A percentile compares a stretch with the other conserved stretches of the same genome.
These are phyloP conservation scores for Drosophila repletoides DNA, from an alignment of 1,140 invertebrate species.

Conservation along the genomic window DNA sequence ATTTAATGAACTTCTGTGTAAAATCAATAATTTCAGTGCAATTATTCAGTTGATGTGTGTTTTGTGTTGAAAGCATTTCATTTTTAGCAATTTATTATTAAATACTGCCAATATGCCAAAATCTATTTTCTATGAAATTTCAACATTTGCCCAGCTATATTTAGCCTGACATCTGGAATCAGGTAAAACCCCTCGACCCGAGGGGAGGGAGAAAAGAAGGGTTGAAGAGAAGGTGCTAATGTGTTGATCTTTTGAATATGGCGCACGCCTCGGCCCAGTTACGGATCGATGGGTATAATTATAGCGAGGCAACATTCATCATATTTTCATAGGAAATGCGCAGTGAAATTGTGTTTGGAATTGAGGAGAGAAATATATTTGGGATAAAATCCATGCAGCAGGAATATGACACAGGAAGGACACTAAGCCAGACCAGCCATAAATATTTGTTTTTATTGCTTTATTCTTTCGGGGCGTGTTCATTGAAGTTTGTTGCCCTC, in stretches of 20 bases:
- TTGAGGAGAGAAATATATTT: neutral
- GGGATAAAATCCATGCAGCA: no score
- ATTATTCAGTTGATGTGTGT: neutral
- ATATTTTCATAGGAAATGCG: slow-evolving; percentile 6
- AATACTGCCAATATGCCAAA: slow-evolving; percentile 47
- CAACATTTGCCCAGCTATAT: slow-evolving; percentile 32
- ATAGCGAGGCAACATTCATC: slow-evolving; percentile 3
- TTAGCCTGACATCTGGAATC: slow-evolving; percentile 36
- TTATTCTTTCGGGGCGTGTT: slow-evolving; percentile 31
- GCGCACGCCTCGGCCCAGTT: slow-evolving; percentile 22
- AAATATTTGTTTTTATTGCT: slow-evolving; percentile 68
- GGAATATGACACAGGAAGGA: no score
- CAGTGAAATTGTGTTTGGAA: slow-evolving; percentile 4
- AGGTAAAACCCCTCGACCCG: slow-evolving; percentile 4
- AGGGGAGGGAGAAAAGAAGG: neutral
- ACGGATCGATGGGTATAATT: slow-evolving; percentile 8
- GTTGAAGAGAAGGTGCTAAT: slow-evolving; percentile 11
- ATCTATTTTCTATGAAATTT: slow-evolving; percentile 67
- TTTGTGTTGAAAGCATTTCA: slow-evolving; percentile 35
- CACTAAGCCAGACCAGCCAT: slow-evolving; percentile 32
- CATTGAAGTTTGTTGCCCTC: slow-evolving; percentile 5
- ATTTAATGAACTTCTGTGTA: slow-evolving; percentile 21
- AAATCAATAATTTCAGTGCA: slow-evolving; percentile 13
- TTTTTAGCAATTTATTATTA: slow-evolving; percentile 33
- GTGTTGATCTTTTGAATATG: slow-evolving; percentile 23